Conservation (phyloP, 2,113 vertebrate genomes). For the Caranx melampygus region DNA sequence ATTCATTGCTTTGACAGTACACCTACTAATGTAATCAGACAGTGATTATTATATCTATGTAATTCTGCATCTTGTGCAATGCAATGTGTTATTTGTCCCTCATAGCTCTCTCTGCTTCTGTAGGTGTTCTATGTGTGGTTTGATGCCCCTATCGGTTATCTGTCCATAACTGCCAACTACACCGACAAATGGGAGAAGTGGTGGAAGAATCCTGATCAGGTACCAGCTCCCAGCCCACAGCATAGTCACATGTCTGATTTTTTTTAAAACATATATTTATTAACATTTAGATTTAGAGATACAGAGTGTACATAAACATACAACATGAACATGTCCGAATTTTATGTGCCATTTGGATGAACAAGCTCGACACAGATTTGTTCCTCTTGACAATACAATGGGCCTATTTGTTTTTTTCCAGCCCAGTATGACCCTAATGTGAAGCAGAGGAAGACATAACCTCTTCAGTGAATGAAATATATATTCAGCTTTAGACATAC, state of each 20-base stretch:
- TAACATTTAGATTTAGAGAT: too few species aligned
- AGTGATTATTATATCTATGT: neutral
- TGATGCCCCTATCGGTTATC: conserved; percentile 95
- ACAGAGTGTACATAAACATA: too few species aligned
- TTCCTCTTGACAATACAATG: conserved; percentile 27
- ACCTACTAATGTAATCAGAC: neutral
- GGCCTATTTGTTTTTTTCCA: conserved; percentile 49
- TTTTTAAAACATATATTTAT: too few species aligned
- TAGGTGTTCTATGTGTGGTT: conserved; percentile 99
- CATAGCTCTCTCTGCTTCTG: neutral
- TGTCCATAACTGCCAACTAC: conserved; percentile 97
- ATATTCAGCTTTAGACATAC: neutral
- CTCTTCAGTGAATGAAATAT: conserved; percentile 5
- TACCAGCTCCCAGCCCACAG: conserved; percentile 44
- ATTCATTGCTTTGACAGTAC: neutral
- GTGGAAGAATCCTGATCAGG: conserved; percentile 98
- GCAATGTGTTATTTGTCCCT: neutral
- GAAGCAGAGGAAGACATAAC: conserved; percentile 25
- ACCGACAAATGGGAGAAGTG: conserved; percentile 95
- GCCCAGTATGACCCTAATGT: conserved; percentile 35
- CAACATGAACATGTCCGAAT: neutral
- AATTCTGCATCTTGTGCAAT: too few species aligned
- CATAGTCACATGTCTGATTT: neutral
- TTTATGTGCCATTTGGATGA: conserved; percentile 38
- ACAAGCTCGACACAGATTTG: conserved; percentile 26